Percentiles rank a stretch among this genome's conserved stretches.
These are phyloP conservation scores for Oceanites oceanicus DNA, from an alignment of 2,113 vertebrate species.

Conservation along the genomic window DNA sequence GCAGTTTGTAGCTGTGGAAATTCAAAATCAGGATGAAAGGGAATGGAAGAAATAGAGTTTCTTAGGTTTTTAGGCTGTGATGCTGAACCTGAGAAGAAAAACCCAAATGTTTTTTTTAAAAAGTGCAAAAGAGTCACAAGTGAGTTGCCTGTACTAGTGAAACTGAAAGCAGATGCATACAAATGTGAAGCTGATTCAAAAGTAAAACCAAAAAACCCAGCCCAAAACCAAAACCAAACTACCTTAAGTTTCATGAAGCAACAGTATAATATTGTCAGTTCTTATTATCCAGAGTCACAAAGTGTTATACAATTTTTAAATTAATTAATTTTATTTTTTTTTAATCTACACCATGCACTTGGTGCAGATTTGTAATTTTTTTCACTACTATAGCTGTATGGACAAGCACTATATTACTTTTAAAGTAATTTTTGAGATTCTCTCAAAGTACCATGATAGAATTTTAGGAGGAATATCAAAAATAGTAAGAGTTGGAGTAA, in stretches of 20 bases:
- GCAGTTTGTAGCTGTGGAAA: not conserved
- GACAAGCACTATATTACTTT: not conserved
- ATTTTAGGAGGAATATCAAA: not conserved
- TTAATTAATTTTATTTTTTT: not conserved
- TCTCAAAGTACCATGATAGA: not conserved
- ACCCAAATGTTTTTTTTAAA: accelerated
- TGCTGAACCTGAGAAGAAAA: not conserved
- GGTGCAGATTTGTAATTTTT: not conserved
- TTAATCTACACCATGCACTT: not conserved
- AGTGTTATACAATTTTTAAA: not conserved
- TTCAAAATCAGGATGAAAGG: not conserved
- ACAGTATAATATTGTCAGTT: not conserved
- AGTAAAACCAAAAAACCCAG: not conserved
- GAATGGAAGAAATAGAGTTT: not conserved
- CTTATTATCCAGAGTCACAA: not conserved
- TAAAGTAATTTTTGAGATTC: not conserved
- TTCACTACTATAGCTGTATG: not conserved
- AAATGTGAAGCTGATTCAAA: not conserved
- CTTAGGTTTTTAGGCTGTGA: not conserved
- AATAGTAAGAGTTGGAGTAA: not conserved
- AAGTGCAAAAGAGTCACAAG: not conserved
- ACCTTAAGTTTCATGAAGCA: not conserved
- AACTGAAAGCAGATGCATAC: not conserved
- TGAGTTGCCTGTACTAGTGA: not conserved
- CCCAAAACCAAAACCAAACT: not conserved